Conservation (phyloP, 2,113 vertebrate species). For the Sula dactylatra region DNA sequence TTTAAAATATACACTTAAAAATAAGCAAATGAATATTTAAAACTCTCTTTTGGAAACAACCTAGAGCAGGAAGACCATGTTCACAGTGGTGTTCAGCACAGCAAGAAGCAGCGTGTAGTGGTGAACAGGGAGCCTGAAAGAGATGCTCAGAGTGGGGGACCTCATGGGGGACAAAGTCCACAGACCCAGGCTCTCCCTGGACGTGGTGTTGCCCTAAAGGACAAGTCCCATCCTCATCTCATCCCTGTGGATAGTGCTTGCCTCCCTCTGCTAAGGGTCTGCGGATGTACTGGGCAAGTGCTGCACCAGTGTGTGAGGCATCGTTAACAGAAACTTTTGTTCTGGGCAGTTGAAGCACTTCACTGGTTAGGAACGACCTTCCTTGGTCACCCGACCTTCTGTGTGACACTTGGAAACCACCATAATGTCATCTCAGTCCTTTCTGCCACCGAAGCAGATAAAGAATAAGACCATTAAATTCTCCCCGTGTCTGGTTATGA, state of each 20-base stretch:
- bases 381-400: not conserved
- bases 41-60: not conserved
- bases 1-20: conserved; percentile 45
- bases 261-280: not conserved
- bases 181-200: fast-evolving
- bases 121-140: not conserved
- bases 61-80: not conserved
- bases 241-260: not conserved
- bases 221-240: not conserved
- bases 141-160: not conserved
- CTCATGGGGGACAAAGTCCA: not conserved
- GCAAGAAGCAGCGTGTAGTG: not conserved
- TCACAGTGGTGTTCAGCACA: not conserved
- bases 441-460: not conserved
- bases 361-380: not conserved
- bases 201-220: fast-evolving
- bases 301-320: not conserved
- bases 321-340: not conserved
- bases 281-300: not conserved
- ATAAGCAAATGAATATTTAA: conserved; percentile 30
- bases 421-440: not conserved
- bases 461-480: not conserved
- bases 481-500: fast-evolving
- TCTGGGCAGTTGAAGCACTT: not conserved
- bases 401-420: not conserved